Conservation (phyloP, 2,113 vertebrate species). For the Dryoscopus gambensis region DNA sequence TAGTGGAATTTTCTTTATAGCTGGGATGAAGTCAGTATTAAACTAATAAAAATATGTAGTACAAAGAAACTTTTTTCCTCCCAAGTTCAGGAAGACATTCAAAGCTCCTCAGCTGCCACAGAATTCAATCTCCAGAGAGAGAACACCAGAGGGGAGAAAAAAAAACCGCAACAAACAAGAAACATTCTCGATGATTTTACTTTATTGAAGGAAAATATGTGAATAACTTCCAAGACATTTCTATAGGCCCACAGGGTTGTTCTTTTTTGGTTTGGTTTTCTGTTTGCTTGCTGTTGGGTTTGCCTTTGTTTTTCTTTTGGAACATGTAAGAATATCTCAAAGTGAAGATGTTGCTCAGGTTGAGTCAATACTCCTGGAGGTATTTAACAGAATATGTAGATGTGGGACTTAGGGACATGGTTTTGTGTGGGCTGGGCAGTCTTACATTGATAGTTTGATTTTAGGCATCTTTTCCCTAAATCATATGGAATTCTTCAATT, state of each 20-base stretch:
- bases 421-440: neutral
- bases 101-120: neutral
- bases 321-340: neutral
- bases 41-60: neutral
- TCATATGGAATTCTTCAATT: neutral
- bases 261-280: neutral
- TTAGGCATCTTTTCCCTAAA: neutral
- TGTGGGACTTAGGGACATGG: neutral
- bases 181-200: neutral
- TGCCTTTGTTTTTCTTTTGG: neutral
- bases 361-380: neutral
- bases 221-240: neutral
- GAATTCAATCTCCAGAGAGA: neutral
- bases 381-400: neutral
- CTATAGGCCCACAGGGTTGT: neutral
- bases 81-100: neutral
- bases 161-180: accelerated
- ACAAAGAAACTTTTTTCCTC: neutral
- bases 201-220: neutral
- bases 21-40: neutral
- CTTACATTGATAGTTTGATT: neutral
- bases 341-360: neutral
- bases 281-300: neutral
- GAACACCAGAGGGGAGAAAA: neutral
- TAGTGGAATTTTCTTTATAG: neutral